These are phyloP conservation scores for Acleris laterana DNA, from an alignment of 2,888 invertebrate species.

Conservation along the genomic window DNA sequence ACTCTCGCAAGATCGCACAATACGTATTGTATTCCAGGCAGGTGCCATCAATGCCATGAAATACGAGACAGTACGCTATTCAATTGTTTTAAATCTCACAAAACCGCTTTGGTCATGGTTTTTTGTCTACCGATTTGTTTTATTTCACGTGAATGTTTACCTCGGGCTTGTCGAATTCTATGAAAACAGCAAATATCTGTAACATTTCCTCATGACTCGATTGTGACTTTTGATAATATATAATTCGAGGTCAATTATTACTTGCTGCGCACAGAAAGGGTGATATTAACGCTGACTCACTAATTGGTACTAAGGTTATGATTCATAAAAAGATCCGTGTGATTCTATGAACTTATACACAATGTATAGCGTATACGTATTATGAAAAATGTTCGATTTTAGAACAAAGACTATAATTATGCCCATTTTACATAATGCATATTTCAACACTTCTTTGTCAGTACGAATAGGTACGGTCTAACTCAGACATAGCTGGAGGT, in stretches of 20 bases:
- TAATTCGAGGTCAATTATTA: slow-evolving; percentile 8
- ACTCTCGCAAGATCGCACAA: slow-evolving; percentile 2
- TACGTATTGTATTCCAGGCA: slow-evolving; percentile 10
- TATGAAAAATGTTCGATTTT: no score
- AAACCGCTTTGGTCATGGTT: slow-evolving; percentile 18
- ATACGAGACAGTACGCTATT: slow-evolving; percentile 3
- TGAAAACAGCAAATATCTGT: slow-evolving; percentile 7
- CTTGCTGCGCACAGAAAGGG: background rate
- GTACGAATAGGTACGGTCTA: no score
- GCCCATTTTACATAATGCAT: no score
- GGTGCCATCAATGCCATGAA: slow-evolving; percentile 28
- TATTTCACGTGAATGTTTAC: slow-evolving; percentile 10
- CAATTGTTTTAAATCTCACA: slow-evolving; percentile 17
- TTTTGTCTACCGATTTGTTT: slow-evolving; percentile 10
- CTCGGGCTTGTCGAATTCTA: slow-evolving; percentile 13
- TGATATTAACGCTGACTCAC: slow-evolving; percentile 10
- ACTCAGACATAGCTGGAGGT: no score
- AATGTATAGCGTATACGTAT: no score
- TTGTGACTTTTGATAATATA: background rate
- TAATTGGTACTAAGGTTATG: background rate
- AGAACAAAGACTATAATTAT: no score
- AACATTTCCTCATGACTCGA: slow-evolving; percentile 9
- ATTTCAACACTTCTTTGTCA: no score
- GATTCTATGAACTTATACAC: no score
- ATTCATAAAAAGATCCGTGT: background rate